A percentile compares a stretch with the other conserved stretches of the same genome.
Conservation (phyloP, 2,797 vertebrate species). For the Sciaenops ocellatus region DNA sequence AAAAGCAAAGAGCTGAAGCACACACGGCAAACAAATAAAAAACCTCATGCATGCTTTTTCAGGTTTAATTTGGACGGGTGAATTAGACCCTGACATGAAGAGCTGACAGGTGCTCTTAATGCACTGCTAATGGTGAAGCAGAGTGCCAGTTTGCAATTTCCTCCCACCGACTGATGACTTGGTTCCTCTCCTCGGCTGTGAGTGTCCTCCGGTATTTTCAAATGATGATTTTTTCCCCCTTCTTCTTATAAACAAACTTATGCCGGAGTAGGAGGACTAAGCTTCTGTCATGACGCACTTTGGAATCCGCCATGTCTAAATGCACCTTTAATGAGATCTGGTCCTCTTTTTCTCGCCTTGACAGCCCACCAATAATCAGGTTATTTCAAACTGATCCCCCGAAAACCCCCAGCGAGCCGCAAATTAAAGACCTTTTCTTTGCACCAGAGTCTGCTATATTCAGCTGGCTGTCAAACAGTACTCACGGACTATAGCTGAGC, state of each 20-base stretch:
- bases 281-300: constrained; percentile 28
- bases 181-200: not conserved
- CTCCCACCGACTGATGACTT: constrained; percentile 40
- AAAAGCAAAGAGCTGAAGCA: not conserved
- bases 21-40: not conserved
- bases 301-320: constrained; percentile 51
- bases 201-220: constrained; percentile 42
- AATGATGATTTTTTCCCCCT: constrained; percentile 5
- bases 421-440: constrained; percentile 49
- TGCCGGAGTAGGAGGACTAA: constrained; percentile 27
- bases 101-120: constrained; percentile 72
- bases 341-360: constrained; percentile 46
- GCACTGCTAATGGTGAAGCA: constrained; percentile 56
- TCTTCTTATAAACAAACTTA: constrained; percentile 44
- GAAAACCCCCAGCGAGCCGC: not conserved
- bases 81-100: constrained; percentile 57
- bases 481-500: not conserved
- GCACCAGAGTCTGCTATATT: constrained; percentile 9
- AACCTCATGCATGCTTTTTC: not conserved
- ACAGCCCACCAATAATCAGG: constrained; percentile 50
- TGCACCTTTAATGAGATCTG: constrained; percentile 64
- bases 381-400: constrained; percentile 44
- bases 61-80: constrained; percentile 42
- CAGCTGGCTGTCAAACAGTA: constrained; percentile 36
- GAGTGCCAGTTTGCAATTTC: constrained; percentile 57